A percentile compares a stretch with the other conserved stretches of the same genome.
Conservation (phyloP, 2,113 vertebrate species). For the Malurus melanocephalus region DNA sequence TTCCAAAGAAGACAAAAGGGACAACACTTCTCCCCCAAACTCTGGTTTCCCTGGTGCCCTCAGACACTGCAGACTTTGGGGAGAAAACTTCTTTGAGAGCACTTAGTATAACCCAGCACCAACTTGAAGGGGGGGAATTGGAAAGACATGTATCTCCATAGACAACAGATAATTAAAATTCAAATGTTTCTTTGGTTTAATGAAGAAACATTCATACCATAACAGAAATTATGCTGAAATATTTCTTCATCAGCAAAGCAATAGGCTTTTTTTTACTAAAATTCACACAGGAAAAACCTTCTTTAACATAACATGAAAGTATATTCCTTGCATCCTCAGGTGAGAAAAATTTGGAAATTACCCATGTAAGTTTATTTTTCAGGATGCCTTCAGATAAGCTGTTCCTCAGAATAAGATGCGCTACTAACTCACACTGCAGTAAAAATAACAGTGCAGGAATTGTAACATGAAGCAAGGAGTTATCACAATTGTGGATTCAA, state of each 20-base stretch:
- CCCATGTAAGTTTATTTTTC: not conserved
- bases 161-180: not conserved
- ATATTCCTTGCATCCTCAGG: not conserved
- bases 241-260: not conserved
- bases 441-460: not conserved
- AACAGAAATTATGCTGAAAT: not conserved
- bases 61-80: not conserved
- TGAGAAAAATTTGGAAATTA: not conserved
- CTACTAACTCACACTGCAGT: not conserved
- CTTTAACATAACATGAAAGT: not conserved
- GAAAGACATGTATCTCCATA: not conserved
- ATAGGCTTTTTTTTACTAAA: not conserved
- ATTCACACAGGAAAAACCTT: not conserved
- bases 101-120: not conserved
- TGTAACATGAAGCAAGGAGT: not conserved
- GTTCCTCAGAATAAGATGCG: fast-evolving
- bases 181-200: not conserved
- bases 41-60: not conserved
- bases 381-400: not conserved
- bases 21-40: fast-evolving
- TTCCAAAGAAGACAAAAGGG: not conserved
- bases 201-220: not conserved
- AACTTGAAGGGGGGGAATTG: not conserved
- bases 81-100: not conserved
- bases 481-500: not conserved